These are phyloP conservation scores for Pipistrellus pipistrellus DNA, from an alignment of 2,797 vertebrate species.

Conservation along the genomic window DNA sequence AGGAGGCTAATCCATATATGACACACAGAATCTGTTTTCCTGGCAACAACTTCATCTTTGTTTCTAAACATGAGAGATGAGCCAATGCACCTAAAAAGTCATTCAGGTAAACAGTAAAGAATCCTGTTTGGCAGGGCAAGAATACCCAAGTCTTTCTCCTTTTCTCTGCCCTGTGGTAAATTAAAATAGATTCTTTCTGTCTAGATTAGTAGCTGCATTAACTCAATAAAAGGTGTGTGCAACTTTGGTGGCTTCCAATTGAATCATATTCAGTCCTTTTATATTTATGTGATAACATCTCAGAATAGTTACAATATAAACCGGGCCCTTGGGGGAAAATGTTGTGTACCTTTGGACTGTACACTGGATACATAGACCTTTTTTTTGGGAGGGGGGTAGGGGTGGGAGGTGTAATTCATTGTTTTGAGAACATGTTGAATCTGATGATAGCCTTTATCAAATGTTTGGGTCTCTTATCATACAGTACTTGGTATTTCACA, in stretches of 20 bases:
- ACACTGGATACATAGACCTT: not conserved
- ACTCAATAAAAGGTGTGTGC: slow-evolving; percentile 64
- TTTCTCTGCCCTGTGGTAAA: slow-evolving; percentile 59
- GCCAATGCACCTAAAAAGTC: slow-evolving; percentile 78
- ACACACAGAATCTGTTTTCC: slow-evolving; percentile 77
- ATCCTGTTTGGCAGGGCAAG: slow-evolving; percentile 75
- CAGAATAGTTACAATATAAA: slow-evolving; percentile 59
- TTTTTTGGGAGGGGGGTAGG: not conserved
- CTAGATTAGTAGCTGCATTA: slow-evolving; percentile 80
- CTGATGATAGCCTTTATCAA: slow-evolving; percentile 21
- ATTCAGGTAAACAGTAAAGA: slow-evolving; percentile 82
- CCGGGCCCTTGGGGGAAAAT: not conserved
- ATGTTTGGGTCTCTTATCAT: slow-evolving; percentile 45
- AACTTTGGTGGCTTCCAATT: slow-evolving; percentile 60
- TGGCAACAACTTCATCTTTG: slow-evolving; percentile 84
- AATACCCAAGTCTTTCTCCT: slow-evolving; percentile 71
- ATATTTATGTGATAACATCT: slow-evolving; percentile 52
- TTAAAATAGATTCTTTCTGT: slow-evolving; percentile 75
- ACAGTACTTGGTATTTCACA: slow-evolving; percentile 40
- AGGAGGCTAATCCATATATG: slow-evolving; percentile 77
- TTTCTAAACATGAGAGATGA: slow-evolving; percentile 84
- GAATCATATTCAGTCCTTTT: slow-evolving; percentile 50
- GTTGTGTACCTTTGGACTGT: not conserved
- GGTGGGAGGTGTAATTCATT: not conserved
- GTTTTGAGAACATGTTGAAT: slow-evolving; percentile 56